A percentile compares a stretch with the other conserved stretches of the same genome.
These are phyloP conservation scores for Crotalus tigris DNA, from an alignment of 2,113 vertebrate species.

Conservation along the genomic window DNA sequence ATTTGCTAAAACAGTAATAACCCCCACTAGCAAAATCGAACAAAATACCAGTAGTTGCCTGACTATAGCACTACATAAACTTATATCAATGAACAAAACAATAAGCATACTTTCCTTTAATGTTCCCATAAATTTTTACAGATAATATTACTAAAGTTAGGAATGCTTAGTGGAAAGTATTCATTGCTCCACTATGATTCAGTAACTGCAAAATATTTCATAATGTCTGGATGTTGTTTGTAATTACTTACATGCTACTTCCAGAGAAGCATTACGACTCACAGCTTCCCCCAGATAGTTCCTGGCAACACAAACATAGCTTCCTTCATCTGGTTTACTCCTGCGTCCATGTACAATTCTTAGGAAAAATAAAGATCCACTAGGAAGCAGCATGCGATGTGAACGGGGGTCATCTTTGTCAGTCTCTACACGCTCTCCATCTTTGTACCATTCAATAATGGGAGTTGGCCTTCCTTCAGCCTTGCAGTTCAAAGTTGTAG, in stretches of 20 bases:
- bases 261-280: conserved; percentile 95
- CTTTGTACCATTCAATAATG: conserved; percentile 98
- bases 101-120: conserved; percentile 5
- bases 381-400: conserved; percentile 96
- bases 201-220: neutral
- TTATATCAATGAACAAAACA: conserved; percentile 16
- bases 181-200: neutral
- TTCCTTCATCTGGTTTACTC: conserved; percentile 95
- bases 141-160: neutral
- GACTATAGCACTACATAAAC: neutral
- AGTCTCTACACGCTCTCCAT: conserved; percentile 93
- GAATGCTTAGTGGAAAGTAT: neutral
- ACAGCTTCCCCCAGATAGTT: conserved; percentile 98
- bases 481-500: conserved; percentile 97
- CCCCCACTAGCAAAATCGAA: neutral
- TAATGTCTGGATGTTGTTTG: neutral
- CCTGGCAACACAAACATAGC: conserved; percentile 93
- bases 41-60: neutral
- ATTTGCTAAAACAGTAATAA: neutral
- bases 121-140: neutral
- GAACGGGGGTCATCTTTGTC: conserved; percentile 96
- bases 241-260: conserved; percentile 94
- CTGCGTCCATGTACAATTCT: conserved; percentile 94
- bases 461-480: conserved; percentile 93
- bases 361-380: conserved; percentile 94